Percentiles rank a stretch among this genome's conserved stretches.
Conservation (phyloP, 2,888 invertebrate species). For the Heliconius charithonia region DNA sequence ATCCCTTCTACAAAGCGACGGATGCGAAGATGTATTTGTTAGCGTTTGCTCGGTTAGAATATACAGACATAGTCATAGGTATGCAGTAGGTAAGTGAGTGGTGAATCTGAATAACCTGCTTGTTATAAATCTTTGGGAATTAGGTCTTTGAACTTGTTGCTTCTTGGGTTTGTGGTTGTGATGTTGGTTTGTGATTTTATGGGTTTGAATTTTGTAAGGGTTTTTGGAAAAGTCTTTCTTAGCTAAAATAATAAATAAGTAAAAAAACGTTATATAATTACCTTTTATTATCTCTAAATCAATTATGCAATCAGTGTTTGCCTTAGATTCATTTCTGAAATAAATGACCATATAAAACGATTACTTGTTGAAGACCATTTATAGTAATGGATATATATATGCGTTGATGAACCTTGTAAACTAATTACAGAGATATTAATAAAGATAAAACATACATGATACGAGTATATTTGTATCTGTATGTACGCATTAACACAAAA, state of each 20-base stretch:
- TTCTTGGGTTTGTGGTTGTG: not conserved
- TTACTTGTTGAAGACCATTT: too few relatives aligned
- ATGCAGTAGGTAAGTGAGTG: not conserved
- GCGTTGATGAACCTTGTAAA: not conserved
- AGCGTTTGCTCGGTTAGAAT: conserved; percentile 19
- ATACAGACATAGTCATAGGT: not conserved
- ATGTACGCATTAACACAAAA: not conserved
- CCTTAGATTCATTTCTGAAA: not conserved
- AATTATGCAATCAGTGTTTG: not conserved
- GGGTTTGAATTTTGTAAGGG: too few relatives aligned
- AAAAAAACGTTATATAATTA: too few relatives aligned
- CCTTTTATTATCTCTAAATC: not conserved
- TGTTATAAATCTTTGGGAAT: conserved; percentile 1
- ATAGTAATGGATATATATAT: too few relatives aligned
- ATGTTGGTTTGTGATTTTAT: too few relatives aligned
- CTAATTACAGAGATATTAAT: not conserved
- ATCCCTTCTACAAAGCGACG: conserved; percentile 23
- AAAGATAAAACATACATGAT: not conserved
- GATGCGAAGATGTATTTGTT: conserved; percentile 24
- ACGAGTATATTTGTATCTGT: not conserved
- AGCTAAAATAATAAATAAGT: not conserved
- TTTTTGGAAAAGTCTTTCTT: too few relatives aligned
- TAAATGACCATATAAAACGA: not conserved
- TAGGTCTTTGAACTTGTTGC: not conserved
- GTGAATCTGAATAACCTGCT: conserved; percentile 15